phyloP scores from a whole-genome alignment of 2,113 vertebrate species.

The Clarias batrachus region DNA sequence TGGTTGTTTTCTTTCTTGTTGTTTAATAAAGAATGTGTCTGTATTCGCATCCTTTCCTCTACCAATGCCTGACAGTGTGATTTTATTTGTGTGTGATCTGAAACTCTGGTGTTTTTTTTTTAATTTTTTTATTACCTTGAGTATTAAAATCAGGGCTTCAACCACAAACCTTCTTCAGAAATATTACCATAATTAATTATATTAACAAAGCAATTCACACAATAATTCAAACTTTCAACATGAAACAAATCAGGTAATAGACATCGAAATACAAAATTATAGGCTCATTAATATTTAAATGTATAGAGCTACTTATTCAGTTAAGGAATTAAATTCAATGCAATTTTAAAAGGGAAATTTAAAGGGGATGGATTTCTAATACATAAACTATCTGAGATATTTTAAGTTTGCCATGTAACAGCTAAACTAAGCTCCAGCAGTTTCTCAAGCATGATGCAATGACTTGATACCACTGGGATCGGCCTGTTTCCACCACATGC shows the following conservation, averaged over 20 bases:
- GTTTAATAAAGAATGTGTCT: no score
- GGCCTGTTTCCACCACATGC: neutral
- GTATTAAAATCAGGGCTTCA: neutral
- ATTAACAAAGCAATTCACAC: neutral
- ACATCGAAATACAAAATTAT: neutral
- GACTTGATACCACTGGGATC: neutral
- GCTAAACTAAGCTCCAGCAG: constrained; percentile 10
- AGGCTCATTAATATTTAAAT: neutral
- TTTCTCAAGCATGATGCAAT: neutral
- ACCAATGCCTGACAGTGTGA: neutral
- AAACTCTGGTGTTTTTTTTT: neutral
- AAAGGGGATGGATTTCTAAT: neutral
- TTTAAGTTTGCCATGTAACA: neutral
- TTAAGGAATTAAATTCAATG: neutral
- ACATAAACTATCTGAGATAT: neutral
- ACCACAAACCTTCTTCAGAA: neutral
- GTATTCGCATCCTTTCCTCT: no score
- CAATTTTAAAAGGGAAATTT: neutral
- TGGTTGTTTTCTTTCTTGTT: no score
- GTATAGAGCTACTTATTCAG: neutral
- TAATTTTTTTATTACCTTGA: neutral
- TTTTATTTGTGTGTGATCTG: neutral
- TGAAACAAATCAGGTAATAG: neutral
- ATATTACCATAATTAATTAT: neutral
- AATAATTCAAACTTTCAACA: neutral